Evolutionary conservation across 2,113 vertebrate genomes (phyloP).

Genomic region (Eulemur macaco): DNA sequence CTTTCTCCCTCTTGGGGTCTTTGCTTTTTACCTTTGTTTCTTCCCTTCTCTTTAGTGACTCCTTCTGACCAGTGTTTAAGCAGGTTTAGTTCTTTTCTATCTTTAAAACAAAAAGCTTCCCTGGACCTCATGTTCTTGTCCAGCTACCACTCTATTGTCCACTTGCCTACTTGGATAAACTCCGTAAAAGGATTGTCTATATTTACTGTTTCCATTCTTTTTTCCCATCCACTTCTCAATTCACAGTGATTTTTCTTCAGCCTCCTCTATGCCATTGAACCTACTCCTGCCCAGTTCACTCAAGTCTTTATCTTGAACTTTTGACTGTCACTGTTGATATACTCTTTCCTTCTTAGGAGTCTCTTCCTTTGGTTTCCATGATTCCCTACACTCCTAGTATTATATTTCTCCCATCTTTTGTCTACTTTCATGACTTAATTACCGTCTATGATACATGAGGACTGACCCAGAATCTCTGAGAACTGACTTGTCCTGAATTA

Average conservation of each 20-base stretch:
- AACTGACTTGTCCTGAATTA: background rate
- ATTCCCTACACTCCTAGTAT: background rate
- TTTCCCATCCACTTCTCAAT: background rate
- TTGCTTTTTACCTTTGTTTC: background rate
- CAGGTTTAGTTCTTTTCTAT: constrained; percentile 22
- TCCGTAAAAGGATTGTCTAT: background rate
- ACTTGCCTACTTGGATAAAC: background rate
- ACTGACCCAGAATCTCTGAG: background rate
- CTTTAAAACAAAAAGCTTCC: background rate
- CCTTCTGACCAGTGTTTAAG: constrained; percentile 22
- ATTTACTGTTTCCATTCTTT: background rate
- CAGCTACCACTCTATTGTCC: background rate
- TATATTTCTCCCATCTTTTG: background rate
- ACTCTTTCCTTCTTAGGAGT: background rate
- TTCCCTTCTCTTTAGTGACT: background rate
- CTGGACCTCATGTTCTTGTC: background rate
- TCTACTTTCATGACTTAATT: background rate
- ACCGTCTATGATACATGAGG: background rate
- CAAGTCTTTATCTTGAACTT: background rate
- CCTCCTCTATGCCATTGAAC: background rate
- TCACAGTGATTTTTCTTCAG: background rate
- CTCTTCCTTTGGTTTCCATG: background rate
- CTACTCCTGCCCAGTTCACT: background rate
- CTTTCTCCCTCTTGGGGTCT: background rate
- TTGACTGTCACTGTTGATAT: background rate